A percentile compares a stretch with the other conserved stretches of the same genome.
phyloP scores from a whole-genome alignment of 2,888 invertebrate species.

The Dinocampus coccinellae region DNA sequence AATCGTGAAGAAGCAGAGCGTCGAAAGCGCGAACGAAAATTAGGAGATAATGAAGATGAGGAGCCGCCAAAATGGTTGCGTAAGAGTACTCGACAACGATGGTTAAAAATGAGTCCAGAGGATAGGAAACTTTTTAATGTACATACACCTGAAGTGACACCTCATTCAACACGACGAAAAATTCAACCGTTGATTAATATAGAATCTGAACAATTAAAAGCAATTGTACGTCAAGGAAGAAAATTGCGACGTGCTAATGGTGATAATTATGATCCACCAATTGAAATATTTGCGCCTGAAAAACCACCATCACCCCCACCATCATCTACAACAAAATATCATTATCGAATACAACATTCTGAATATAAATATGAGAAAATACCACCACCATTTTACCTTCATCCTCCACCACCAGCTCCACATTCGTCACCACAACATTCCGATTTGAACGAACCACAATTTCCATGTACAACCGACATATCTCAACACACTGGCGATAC shows the following conservation, averaged over 20 bases:
- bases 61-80: conserved; percentile 48
- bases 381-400: conserved; percentile 62
- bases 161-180: conserved; percentile 48
- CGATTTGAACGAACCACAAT: conserved; percentile 42
- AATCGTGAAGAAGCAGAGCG: conserved; percentile 62
- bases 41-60: conserved; percentile 50
- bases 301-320: conserved; percentile 66
- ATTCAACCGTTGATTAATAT: conserved; percentile 64
- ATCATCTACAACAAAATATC: conserved; percentile 69
- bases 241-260: conserved; percentile 66
- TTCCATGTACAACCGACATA: conserved; percentile 42
- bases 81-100: conserved; percentile 41
- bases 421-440: conserved; percentile 60
- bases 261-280: conserved; percentile 54
- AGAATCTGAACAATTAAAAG: conserved; percentile 65
- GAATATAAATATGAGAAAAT: conserved; percentile 79
- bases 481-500: conserved; percentile 44
- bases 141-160: conserved; percentile 51
- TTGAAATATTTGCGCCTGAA: conserved; percentile 63
- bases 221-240: conserved; percentile 66
- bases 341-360: conserved; percentile 83
- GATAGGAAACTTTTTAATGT: conserved; percentile 42
- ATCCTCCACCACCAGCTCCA: conserved; percentile 60
- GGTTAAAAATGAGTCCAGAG: conserved; percentile 46
- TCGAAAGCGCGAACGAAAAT: conserved; percentile 47